Base-by-base conservation (phyloP, 1,140 invertebrate species). In the Ceratoteleas bidentatus region DNA sequence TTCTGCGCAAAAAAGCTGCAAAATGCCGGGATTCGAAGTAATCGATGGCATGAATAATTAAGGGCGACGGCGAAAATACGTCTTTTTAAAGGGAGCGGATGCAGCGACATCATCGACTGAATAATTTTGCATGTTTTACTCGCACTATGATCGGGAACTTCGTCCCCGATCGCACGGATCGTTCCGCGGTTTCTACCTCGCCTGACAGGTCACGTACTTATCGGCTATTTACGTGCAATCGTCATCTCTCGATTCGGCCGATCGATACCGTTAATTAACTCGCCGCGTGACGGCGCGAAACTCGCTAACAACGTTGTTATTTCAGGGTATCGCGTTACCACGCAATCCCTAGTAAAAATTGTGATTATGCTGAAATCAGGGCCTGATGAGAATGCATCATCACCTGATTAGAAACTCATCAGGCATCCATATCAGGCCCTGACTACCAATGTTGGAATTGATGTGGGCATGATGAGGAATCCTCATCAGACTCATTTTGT, bases 1-100 rank as follows among this genome's bases (percentile, higher is more conserved):
- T 33, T 50, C 11, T 4, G 24, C 13, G 16, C 8, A 66, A 54
- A 54, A 50, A 58, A 58, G 40, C 49, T 53, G 43, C 49, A 61
- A 70, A 70, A 57, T 47, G 56, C 6, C 34, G 33, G 34, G 16
- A 52, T 74, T 64, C 45, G 34, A 58, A 65, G 43, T 52, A 74
- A 65, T 65, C 61, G 70, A 74, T 74, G 45, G 40, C 33, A 74
- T 50, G 70, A 74, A 74, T 74, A 65, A 58, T 74, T 74, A 65
- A 65, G 24, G 24, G 11, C 45, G 54, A 58, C 32, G 24, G 15
- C 5, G 61, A 52, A 65, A 74, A 74, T 65, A 74, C 15, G 43
- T 56, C 58, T 64, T 73, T 62, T 73, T 56, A 47, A 64, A 74
- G 47, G 15, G 34, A 74, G n/a, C 43, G 16, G 58, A 56, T 24